A percentile compares a stretch with the other conserved stretches of the same genome.
phyloP scores from a whole-genome alignment of 30 jellyfish, hydroid and myxozoan species.

The Sanderia malayensis region DNA sequence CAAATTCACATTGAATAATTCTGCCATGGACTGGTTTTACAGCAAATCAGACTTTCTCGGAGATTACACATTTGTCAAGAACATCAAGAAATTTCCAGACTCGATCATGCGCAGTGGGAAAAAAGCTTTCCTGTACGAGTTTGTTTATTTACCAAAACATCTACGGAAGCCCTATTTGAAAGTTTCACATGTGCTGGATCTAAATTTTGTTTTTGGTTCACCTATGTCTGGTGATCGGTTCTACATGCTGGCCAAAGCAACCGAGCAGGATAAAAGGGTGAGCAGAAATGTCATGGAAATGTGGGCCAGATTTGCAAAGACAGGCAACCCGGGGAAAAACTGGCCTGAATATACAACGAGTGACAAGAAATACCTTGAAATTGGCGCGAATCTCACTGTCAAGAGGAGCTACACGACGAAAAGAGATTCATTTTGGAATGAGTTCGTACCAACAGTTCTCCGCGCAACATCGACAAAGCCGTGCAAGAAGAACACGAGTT shows the following conservation, averaged over 20 bases:
- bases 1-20: background rate
- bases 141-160: background rate
- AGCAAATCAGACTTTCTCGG: background rate
- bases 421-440: background rate
- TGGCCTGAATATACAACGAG: background rate
- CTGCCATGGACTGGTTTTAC: background rate
- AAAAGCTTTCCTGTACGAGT: background rate
- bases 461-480: too few species aligned
- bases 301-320: background rate
- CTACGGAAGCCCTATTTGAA: background rate
- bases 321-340: too few species aligned
- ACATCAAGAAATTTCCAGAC: background rate
- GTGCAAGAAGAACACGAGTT: too few species aligned
- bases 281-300: background rate
- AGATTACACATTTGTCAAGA: background rate
- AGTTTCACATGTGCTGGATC: background rate
- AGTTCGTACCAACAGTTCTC: background rate
- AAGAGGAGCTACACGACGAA: background rate
- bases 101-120: background rate
- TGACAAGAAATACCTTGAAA: slow-evolving; percentile 2
- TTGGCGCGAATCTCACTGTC: too few species aligned
- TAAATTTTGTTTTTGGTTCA: background rate
- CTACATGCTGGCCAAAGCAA: background rate
- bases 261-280: background rate
- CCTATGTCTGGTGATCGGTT: background rate